phyloP scores from a whole-genome alignment of 2,113 vertebrate species.

The Oxygymnocypris stewartii region DNA sequence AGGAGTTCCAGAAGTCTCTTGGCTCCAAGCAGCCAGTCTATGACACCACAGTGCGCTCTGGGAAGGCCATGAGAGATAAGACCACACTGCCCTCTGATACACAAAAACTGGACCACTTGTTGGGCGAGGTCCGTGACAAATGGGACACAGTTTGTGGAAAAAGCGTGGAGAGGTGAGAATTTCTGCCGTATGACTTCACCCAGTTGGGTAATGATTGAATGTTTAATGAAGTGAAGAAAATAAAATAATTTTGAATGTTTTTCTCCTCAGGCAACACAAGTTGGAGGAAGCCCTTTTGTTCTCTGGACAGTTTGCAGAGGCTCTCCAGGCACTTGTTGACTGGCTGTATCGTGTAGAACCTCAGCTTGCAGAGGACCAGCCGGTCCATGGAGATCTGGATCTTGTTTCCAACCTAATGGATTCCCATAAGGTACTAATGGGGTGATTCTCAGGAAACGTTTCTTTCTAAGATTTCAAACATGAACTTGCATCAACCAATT shows the following conservation, averaged over 20 bases:
- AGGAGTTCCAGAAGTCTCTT: constrained; percentile 97
- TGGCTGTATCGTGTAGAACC: constrained; percentile 98
- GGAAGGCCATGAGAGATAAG: constrained; percentile 92
- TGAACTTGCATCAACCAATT: neutral
- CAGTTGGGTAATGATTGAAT: neutral
- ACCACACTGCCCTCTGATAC: constrained; percentile 86
- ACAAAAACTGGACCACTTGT: constrained; percentile 89
- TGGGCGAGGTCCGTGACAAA: constrained; percentile 95
- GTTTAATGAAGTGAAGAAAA: neutral
- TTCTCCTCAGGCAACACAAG: constrained; percentile 90
- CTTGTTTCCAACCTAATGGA: constrained; percentile 98
- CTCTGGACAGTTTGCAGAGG: constrained; percentile 97
- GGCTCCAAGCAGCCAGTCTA: constrained; percentile 98
- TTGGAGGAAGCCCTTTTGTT: constrained; percentile 97
- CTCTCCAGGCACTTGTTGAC: constrained; percentile 94
- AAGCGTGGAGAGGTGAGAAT: constrained; percentile 90
- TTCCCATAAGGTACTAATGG: constrained; percentile 86
- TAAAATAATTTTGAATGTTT: neutral
- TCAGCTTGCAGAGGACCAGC: constrained; percentile 93
- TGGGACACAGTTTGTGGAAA: constrained; percentile 99
- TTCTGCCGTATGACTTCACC: neutral
- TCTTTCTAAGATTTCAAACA: neutral
- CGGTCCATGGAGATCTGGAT: constrained; percentile 94
- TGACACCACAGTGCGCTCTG: constrained; percentile 93
- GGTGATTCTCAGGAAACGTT: neutral